phyloP scores from a whole-genome alignment of 1,140 invertebrate species.

The Planococcus citri region DNA sequence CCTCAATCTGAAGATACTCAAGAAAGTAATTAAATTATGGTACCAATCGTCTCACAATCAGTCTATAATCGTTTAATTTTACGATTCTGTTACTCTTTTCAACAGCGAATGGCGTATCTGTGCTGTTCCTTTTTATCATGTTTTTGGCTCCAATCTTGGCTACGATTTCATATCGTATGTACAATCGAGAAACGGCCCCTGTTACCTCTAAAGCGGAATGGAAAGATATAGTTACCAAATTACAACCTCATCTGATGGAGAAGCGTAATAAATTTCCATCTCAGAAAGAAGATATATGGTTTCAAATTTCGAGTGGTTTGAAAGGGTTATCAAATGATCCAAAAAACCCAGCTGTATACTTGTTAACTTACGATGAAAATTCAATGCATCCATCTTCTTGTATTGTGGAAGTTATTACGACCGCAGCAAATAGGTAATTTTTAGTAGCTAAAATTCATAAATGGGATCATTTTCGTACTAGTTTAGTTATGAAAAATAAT shows the following conservation, averaged over 20 bases:
- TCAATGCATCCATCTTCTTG: not conserved
- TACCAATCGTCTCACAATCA: too few relatives aligned
- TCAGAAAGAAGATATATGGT: not conserved
- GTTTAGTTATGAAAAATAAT: not conserved
- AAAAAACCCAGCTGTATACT: not conserved
- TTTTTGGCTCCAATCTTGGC: too few relatives aligned
- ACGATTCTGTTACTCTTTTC: too few relatives aligned
- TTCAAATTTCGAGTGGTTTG: not conserved
- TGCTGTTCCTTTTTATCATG: too few relatives aligned
- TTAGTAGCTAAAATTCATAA: too few relatives aligned
- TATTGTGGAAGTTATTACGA: slow-evolving; percentile 1
- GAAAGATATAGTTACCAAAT: not conserved
- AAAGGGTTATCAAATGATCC: not conserved
- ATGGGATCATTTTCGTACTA: not conserved
- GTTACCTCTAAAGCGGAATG: not conserved
- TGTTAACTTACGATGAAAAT: not conserved
- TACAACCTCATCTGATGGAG: not conserved
- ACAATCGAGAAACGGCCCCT: too few relatives aligned
- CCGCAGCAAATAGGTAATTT: not conserved
- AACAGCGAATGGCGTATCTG: too few relatives aligned
- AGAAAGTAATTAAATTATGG: too few relatives aligned
- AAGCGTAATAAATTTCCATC: not conserved
- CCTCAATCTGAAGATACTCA: too few relatives aligned
- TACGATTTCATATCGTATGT: too few relatives aligned
- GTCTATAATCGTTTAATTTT: too few relatives aligned